These are phyloP conservation scores for Aromia moschata DNA, from an alignment of 2,888 invertebrate genomes.

Conservation along the genomic window DNA sequence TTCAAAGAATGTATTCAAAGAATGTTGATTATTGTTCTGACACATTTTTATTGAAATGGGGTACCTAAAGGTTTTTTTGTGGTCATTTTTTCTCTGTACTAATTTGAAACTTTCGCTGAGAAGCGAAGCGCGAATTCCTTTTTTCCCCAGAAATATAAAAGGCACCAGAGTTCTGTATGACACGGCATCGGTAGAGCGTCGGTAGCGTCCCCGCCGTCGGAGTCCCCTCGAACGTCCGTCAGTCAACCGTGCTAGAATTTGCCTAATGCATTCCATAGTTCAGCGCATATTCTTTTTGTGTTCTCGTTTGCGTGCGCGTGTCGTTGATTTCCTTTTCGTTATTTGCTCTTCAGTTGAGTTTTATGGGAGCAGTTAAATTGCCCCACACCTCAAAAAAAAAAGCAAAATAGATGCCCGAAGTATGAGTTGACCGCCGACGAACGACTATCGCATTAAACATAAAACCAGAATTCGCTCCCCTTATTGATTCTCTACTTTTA, in stretches of 20 bases:
- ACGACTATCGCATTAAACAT: constrained; percentile 8
- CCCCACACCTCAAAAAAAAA: constrained; percentile 41
- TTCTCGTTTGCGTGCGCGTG: constrained; percentile 57
- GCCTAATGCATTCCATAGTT: constrained; percentile 57
- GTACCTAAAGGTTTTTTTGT: too few species aligned
- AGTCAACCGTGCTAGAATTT: constrained; percentile 55
- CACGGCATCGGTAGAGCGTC: constrained; percentile 13
- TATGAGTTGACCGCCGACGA: constrained; percentile 12
- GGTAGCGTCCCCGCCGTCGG: constrained; percentile 6
- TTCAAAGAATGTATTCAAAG: too few species aligned
- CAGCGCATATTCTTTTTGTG: constrained; percentile 55
- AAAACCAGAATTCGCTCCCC: constrained; percentile 16
- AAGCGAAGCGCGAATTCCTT: too few species aligned
- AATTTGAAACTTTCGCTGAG: too few species aligned
- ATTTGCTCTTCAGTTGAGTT: constrained; percentile 48
- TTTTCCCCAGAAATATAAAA: constrained; percentile 6
- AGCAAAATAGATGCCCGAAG: constrained; percentile 11
- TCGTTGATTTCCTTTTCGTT: constrained; percentile 58
- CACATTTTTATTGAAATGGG: too few species aligned
- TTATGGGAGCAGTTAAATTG: constrained; percentile 28
- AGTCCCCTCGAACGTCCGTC: constrained; percentile 41
- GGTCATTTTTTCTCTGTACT: too few species aligned
- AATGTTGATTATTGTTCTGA: too few species aligned
- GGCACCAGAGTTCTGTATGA: constrained; percentile 2
- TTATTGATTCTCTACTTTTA: constrained; percentile 21